phyloP scores from a whole-genome alignment of 2,888 invertebrate genomes.

The Theristus sp. region DNA sequence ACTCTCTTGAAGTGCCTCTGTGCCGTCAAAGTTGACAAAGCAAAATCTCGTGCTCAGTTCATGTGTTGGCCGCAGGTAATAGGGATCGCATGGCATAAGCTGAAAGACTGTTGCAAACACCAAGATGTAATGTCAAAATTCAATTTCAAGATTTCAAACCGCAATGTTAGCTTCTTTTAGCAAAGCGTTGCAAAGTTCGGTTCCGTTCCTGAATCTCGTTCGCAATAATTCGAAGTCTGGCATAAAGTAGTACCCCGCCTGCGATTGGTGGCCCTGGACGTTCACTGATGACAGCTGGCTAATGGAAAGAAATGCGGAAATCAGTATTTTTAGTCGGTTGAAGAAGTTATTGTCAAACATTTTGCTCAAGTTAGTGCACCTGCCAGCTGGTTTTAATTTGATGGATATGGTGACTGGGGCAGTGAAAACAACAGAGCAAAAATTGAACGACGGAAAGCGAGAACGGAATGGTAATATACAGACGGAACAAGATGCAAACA shows the following conservation, averaged over 20 bases:
- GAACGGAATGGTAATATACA: too few relatives aligned
- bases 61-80: conserved; percentile 22
- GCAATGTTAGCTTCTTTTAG: conserved; percentile 26
- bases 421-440: too few relatives aligned
- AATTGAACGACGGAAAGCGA: too few relatives aligned
- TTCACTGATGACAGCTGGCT: conserved; percentile 25
- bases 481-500: background rate
- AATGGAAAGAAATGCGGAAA: too few relatives aligned
- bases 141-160: too few relatives aligned
- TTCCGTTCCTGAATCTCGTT: conserved; percentile 21
- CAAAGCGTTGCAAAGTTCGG: conserved; percentile 25
- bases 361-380: too few relatives aligned
- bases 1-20: conserved; percentile 21
- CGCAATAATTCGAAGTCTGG: conserved; percentile 26
- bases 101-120: conserved; percentile 9
- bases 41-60: conserved; percentile 29
- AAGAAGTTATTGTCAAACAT: too few relatives aligned
- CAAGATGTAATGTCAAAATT: too few relatives aligned
- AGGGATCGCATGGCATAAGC: conserved; percentile 30
- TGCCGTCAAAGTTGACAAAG: conserved; percentile 30
- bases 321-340: too few relatives aligned
- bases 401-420: too few relatives aligned
- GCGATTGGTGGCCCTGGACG: conserved; percentile 19
- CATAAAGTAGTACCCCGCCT: conserved; percentile 28
- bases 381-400: too few relatives aligned